These are phyloP conservation scores for Acropternis orthonyx DNA, from an alignment of 2,797 vertebrate species.

Conservation along the genomic window DNA sequence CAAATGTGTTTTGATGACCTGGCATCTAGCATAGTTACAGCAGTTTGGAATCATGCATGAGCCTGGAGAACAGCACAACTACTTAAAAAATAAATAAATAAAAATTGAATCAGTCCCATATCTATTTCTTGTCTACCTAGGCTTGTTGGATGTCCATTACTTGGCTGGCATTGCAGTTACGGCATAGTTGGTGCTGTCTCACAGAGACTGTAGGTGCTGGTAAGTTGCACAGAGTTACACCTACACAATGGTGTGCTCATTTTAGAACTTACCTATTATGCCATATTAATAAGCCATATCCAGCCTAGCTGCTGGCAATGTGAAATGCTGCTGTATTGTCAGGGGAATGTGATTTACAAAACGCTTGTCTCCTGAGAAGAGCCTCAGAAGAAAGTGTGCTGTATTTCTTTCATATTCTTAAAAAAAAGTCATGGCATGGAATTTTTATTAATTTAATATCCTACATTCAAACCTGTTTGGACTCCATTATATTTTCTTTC, in stretches of 20 bases:
- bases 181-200: fast-evolving
- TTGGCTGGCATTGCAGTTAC: background rate
- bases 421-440: background rate
- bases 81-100: background rate
- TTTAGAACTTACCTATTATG: slow-evolving; percentile 6
- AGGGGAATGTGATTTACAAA: slow-evolving; percentile 45
- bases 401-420: slow-evolving; percentile 17
- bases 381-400: background rate
- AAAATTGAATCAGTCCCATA: fast-evolving
- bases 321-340: slow-evolving; percentile 10
- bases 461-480: background rate
- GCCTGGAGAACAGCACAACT: background rate
- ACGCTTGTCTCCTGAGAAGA: background rate
- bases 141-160: background rate
- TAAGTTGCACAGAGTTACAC: background rate
- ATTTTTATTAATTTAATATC: slow-evolving; percentile 37
- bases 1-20: background rate
- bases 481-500: background rate
- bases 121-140: background rate
- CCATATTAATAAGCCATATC: slow-evolving; percentile 6
- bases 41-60: background rate
- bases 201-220: fast-evolving
- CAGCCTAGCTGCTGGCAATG: background rate
- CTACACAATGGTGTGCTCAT: fast-evolving
- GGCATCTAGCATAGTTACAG: background rate